These are phyloP conservation scores for Caenorhabditis drosophilae DNA, from an alignment of 2,888 invertebrate genomes.

Conservation along the genomic window DNA sequence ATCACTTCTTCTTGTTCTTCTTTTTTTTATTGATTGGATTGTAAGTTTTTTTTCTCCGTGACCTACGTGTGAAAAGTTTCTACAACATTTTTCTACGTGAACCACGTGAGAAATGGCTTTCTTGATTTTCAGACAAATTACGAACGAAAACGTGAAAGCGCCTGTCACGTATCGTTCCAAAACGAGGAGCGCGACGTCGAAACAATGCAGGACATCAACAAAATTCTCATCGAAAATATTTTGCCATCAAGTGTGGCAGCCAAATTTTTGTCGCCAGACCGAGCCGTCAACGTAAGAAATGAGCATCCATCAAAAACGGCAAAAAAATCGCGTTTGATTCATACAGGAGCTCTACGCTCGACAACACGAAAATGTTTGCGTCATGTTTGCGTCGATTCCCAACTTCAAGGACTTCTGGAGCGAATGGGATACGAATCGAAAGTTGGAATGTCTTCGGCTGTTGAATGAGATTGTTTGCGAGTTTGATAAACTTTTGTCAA, in stretches of 20 bases:
- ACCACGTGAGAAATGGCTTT: background rate
- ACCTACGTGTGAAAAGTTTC: background rate
- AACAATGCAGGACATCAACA: conserved; percentile 78
- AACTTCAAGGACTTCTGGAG: conserved; percentile 77
- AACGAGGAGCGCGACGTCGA: conserved; percentile 94
- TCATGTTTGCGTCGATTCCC: conserved; percentile 97
- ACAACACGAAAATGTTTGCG: conserved; percentile 87
- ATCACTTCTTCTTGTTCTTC: conserved; percentile 58
- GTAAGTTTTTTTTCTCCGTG: conserved; percentile 52
- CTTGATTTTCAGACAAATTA: conserved; percentile 63
- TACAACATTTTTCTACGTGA: background rate
- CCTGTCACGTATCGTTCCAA: conserved; percentile 88
- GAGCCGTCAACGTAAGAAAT: conserved; percentile 76
- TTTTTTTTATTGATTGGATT: conserved; percentile 67
- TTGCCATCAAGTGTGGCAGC: conserved; percentile 93
- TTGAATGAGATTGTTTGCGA: conserved; percentile 97
- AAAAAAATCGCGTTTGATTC: conserved; percentile 1
- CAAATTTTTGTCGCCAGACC: conserved; percentile 81
- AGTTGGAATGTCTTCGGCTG: conserved; percentile 88
- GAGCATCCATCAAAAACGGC: background rate
- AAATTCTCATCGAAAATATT: conserved; percentile 90
- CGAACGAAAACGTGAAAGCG: conserved; percentile 80
- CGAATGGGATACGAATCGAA: conserved; percentile 83
- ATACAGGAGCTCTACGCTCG: conserved; percentile 89
- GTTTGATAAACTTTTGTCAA: conserved; percentile 91